Base-by-base conservation (phyloP, 2,113 vertebrate species). In the Epinephelus lanceolatus region DNA sequence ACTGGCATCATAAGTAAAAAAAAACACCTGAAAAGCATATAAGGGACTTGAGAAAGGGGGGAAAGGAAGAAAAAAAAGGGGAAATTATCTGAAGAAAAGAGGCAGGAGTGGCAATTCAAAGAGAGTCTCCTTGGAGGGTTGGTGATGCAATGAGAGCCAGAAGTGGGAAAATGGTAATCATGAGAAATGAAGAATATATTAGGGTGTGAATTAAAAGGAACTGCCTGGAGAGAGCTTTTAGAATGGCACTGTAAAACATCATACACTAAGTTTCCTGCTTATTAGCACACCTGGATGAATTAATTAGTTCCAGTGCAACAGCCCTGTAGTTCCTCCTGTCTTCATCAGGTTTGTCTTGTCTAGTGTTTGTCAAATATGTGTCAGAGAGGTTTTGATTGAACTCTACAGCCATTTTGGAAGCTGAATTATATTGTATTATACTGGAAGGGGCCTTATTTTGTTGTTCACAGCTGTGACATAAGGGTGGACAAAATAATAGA, bases 91-190 rank as follows among this genome's bases (percentile, higher is more conserved):
- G 4, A 9, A 53, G 23, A 56, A 2, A 25, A 25, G 40, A 9
- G 14, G 37, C 23, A 1, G 21, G 19, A 37, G 49, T 59, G 63
- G 14, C 11, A 60, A 51, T 60, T 78, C 52, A 52, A 25, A 70
- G 30, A 78, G 14, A 25, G 57, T 45, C 17, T 37, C 47, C 33
- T 52, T 37, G 10, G 15, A 52, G 66, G 17, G 11, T 17, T 17
- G 27, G 21, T 76, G 57, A 30, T 25, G 37, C 25, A 71, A 8
- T 21, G 14, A 12, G n/a, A 52, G 65, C 63, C 56, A 65, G 30
- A 78, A 30, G 74, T 61, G 33, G 33, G n/a, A 21, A 78, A 72
- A 67, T 8, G 0, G n/a, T 15, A 56, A 67, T 78, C 59, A 52
- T 83, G 40, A 37, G 51, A 25, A 73, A 40, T 18, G 14, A 66